Evolutionary conservation across 2,797 vertebrate species (phyloP), one percentile per base, ranked within the genome.

Genomic region (Pangasius larnaudii): DNA sequence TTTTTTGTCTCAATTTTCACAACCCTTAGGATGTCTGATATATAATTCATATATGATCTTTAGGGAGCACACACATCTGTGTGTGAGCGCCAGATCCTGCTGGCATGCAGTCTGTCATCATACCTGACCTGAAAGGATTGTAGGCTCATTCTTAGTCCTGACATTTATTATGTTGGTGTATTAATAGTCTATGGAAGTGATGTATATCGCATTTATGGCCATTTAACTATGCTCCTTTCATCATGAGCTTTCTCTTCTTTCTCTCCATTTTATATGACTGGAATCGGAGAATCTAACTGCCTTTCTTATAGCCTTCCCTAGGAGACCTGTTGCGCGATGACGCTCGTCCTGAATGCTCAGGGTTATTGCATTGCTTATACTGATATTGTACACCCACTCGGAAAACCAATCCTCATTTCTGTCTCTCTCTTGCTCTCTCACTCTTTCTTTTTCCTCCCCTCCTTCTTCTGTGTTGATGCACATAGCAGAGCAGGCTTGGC

Each of bases 31-130:
- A 51, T 82, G 59, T 51, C 22, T 87, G 82, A 89, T 91, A 56
- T 85, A 88, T 89, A 88, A 91, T 91, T 89, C 69, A 91, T 89
- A 72, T 65, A 63, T 91, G 88, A 87, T 89, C 87, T 91, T 91
- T 85, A 74, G 53, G 58, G 53, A 58, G 85, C 77, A 18, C 30
- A 56, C 78, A 87, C 65, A 88, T 86, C 89, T 84, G 86, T 80
- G 72, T 18, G 63, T 59, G 84, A 74, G 75, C 85, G 84, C 30
- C 61, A 49, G 71, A 46, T 71, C 85, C 88, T 61, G 85, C 72
- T 89, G 80, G 36, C 81, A 74, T 36, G n/a, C n/a, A 78, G 80
- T 63, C 69, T 86, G 71, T 80, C 56, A 51, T 85, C 30, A 19
- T 75, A 61, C 69, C 84, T 72, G 56, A 85, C 46, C 24, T 11